phyloP scores from a whole-genome alignment of 2,113 vertebrate genomes.

The Chunga burmeisteri region DNA sequence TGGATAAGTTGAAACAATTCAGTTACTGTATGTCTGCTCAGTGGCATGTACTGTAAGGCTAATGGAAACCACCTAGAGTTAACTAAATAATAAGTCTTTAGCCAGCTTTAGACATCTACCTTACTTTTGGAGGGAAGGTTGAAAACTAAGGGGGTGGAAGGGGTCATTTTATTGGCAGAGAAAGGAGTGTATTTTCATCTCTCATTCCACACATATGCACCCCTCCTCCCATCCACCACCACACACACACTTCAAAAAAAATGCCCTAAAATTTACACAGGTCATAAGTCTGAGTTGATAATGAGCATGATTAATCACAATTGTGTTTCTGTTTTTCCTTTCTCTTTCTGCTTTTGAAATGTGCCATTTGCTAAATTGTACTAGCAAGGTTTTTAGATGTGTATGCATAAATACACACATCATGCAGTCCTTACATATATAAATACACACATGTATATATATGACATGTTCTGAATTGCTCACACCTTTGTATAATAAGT shows the following conservation, averaged over 20 bases:
- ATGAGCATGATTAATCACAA: slow-evolving; percentile 70
- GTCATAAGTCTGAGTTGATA: slow-evolving; percentile 54
- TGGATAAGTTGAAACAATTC: slow-evolving; percentile 82
- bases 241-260: slow-evolving; percentile 47
- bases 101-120: slow-evolving; percentile 61
- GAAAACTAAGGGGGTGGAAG: neutral
- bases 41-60: slow-evolving; percentile 59
- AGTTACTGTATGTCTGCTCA: slow-evolving; percentile 79
- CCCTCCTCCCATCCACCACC: slow-evolving; percentile 34
- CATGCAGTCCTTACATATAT: neutral
- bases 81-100: slow-evolving; percentile 68
- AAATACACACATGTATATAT: neutral
- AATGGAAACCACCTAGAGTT: slow-evolving; percentile 56
- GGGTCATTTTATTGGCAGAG: slow-evolving; percentile 32
- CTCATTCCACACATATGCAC: slow-evolving; percentile 27
- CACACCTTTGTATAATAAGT: neutral
- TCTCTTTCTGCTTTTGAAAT: slow-evolving; percentile 37
- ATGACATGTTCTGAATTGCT: neutral
- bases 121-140: slow-evolving; percentile 16
- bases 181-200: slow-evolving; percentile 22
- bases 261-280: slow-evolving; percentile 14
- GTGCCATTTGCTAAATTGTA: slow-evolving; percentile 38
- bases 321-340: slow-evolving; percentile 26
- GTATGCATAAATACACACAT: neutral
- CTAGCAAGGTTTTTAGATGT: slow-evolving; percentile 9